These are phyloP conservation scores for Gonatopus flavifemur DNA, from an alignment of 1,140 invertebrate genomes.

Conservation along the genomic window DNA sequence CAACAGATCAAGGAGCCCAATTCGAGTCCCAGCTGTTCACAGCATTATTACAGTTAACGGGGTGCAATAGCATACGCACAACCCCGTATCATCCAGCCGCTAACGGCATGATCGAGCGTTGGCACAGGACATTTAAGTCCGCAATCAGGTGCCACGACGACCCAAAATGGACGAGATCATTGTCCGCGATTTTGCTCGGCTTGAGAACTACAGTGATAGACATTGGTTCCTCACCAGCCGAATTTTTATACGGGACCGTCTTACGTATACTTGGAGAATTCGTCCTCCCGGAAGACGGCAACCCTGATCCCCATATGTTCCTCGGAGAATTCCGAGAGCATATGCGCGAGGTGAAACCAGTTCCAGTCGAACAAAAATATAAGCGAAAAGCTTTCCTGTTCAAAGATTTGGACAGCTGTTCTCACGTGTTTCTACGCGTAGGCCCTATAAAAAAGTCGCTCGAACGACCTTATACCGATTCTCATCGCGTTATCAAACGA, in stretches of 20 bases:
- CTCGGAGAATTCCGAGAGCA: too few species aligned
- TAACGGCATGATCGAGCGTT: slow-evolving; percentile 38
- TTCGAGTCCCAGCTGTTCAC: too few species aligned
- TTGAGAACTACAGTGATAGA: background rate
- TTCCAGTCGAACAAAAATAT: background rate
- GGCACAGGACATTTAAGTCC: slow-evolving; percentile 20
- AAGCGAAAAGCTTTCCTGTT: background rate
- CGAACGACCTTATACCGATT: too few species aligned
- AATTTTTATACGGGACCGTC: too few species aligned
- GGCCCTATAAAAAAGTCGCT: too few species aligned
- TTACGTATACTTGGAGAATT: background rate
- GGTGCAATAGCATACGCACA: slow-evolving; percentile 2
- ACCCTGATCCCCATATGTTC: background rate
- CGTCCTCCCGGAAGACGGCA: background rate
- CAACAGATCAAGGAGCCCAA: too few species aligned
- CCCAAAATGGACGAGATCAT: background rate
- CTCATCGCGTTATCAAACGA: too few species aligned
- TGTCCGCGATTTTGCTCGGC: background rate
- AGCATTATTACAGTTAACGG: slow-evolving; percentile 26
- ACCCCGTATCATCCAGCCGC: slow-evolving; percentile 31
- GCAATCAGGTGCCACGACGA: background rate
- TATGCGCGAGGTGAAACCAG: background rate
- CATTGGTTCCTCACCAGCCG: too few species aligned
- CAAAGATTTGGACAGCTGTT: too few species aligned
- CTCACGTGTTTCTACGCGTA: too few species aligned